Base-by-base conservation (phyloP, 2,888 invertebrate genomes). In the Helobdella robusta region DNA sequence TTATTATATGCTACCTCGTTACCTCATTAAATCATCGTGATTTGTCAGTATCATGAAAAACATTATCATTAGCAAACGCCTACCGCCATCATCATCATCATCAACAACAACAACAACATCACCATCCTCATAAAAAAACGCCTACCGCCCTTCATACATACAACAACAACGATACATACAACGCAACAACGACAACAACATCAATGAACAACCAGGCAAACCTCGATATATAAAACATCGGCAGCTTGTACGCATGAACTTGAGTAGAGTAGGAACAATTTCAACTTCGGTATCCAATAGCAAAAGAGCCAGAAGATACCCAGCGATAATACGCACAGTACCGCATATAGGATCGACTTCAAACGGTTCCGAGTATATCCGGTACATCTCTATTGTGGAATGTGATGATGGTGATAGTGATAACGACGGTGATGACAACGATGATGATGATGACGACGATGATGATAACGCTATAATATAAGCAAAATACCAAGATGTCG, bases 331-430 rank as follows among this genome's bases (percentile, higher is more conserved):
- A 76, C 64, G 1, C 73, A 73, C 59, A 75, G 67, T 3, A 74
- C 4, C 54, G 69, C 72, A 66, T 75, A 76, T 18, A 77, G 35
- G 3, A 70, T 59, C 50, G 62, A 69, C 70, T 73, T 74, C 44
- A 66, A 69, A n/a, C 52, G 40, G 65, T 72, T 72, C 34, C 69
- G 68, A 25, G 65, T 68, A 68, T 77, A 78, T 2, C 77, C 76
- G 62, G 72, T 69, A 63, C 75, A 74, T 50, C 59, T 68, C 77
- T 77, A 72, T 35, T 36, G 44, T 25, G 44, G 28, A 3, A 2
- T 28, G 11, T 44, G 11, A 0, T n/a, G n/a, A n/a, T n/a, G n/a
- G 0, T 8, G 18, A 35, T 34, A 1, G 35, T 6, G 35, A 34
- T n/a, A 32, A 34, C 34, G 35, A 20, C 15, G 35, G 35, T 35